Evolutionary conservation across 1,140 invertebrate species (phyloP).

Genomic region (Neodiprion lecontei): DNA sequence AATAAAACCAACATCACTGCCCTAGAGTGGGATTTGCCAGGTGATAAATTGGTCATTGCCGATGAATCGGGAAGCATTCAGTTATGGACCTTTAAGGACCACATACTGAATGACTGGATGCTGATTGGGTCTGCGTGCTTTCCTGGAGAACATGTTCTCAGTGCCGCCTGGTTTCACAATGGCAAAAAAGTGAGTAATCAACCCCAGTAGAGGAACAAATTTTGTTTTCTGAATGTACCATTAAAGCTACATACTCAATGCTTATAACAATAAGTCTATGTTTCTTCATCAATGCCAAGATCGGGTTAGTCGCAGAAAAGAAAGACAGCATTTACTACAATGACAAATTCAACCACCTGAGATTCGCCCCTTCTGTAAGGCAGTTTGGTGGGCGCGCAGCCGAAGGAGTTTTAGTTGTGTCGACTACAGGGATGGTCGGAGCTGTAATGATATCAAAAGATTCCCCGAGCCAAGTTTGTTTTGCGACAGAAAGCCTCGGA

Average conservation of each 20-base stretch:
- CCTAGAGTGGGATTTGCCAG: slow-evolving; percentile 85
- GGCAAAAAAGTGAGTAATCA: slow-evolving; percentile 70
- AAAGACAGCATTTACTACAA: slow-evolving; percentile 81
- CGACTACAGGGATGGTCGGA: slow-evolving; percentile 83
- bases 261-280: slow-evolving; percentile 9
- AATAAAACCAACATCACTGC: slow-evolving; percentile 72
- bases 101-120: slow-evolving; percentile 83
- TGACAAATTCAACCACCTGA: slow-evolving; percentile 83
- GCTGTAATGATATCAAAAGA: slow-evolving; percentile 69
- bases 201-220: slow-evolving; percentile 2
- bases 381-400: slow-evolving; percentile 85
- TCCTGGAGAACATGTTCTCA: slow-evolving; percentile 81
- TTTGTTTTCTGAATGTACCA: neutral
- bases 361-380: slow-evolving; percentile 80
- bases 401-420: slow-evolving; percentile 83
- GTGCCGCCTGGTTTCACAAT: slow-evolving; percentile 84
- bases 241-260: neutral
- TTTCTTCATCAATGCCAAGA: slow-evolving; percentile 37
- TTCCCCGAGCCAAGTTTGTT: slow-evolving; percentile 53
- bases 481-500: slow-evolving; percentile 74
- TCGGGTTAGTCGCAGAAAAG: slow-evolving; percentile 71
- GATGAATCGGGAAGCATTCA: slow-evolving; percentile 78
- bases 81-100: slow-evolving; percentile 79
- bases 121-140: slow-evolving; percentile 61
- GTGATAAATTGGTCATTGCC: slow-evolving; percentile 78